Base-by-base conservation (phyloP, 53 echinoderm and acorn worm genomes). In the Glandiceps talaboti region DNA sequence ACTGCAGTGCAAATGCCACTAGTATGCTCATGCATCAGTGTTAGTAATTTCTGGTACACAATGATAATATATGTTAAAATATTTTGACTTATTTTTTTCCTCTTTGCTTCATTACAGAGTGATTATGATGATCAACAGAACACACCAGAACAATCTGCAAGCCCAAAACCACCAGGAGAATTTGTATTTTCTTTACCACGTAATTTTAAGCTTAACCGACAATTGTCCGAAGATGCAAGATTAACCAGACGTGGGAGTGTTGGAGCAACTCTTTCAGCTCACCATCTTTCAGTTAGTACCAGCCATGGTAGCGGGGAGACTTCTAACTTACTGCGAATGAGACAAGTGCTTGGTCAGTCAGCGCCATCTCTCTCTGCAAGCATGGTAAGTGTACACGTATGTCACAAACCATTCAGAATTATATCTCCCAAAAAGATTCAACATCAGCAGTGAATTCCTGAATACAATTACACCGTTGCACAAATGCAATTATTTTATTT, bases 351-450 rank as follows among this genome's bases (percentile, higher is more conserved):
- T 1, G 99, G 99, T 0, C 99, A 99, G 74, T 99, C 99, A 20
- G 99, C 99, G 0, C 99, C 99, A 25, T 99, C 99, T 25, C 77
- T 99, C 30, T 87, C 93, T 74, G 93, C 99, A 31, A 99, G 91
- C 83, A 72, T 99, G 89, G 99, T 99, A 82, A 94, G 88, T 75
- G 1, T 45, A 45, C 20, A 20, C 20, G 20, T 20, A 45, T n/a
- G n/a, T n/a, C n/a, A n/a, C n/a, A n/a, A n/a, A n/a, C n/a, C n/a
- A n/a, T n/a, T n/a, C n/a, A n/a, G n/a, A n/a, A n/a, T n/a, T n/a
- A n/a, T n/a, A n/a, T n/a, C n/a, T n/a, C n/a, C n/a, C n/a, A n/a
- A n/a, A n/a, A n/a, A n/a, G n/a, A n/a, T n/a, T n/a, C n/a, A n/a
- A n/a, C n/a, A n/a, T n/a, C n/a, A n/a, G n/a, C n/a, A n/a, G n/a